Evolutionary conservation across 2,113 vertebrate species (phyloP).

Genomic region (Solenodon paradoxus): DNA sequence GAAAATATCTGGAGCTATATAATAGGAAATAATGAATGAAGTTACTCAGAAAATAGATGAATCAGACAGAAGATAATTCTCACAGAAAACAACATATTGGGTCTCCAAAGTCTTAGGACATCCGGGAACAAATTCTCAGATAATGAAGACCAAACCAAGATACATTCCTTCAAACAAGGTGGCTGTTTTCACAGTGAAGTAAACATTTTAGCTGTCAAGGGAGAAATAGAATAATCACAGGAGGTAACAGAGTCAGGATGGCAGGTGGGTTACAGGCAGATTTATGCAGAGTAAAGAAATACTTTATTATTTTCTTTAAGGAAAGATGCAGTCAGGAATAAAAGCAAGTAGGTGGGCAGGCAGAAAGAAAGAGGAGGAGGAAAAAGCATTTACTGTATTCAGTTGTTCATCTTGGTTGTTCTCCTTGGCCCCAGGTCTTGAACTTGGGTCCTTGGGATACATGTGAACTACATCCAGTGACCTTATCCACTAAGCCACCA

Average conservation of each 20-base stretch:
- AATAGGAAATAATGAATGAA: not conserved
- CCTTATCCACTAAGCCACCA: no score
- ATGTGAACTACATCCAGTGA: no score
- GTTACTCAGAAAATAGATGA: not conserved
- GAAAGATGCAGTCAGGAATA: no score
- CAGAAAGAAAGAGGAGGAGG: no score
- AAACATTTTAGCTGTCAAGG: not conserved
- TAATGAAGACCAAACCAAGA: not conserved
- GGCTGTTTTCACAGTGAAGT: not conserved
- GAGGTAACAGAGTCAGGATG: not conserved
- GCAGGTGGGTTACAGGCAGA: not conserved
- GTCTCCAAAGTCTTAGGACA: not conserved
- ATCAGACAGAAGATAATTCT: not conserved
- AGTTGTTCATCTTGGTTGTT: no score
- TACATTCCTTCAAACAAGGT: not conserved
- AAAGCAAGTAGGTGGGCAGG: no score
- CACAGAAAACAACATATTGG: not conserved
- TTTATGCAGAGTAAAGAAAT: not conserved
- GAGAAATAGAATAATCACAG: not conserved
- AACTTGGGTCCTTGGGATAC: no score
- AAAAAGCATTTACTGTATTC: no score
- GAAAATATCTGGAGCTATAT: not conserved
- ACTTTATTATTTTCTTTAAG: no score
- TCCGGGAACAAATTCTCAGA: not conserved
- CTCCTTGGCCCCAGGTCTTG: no score